phyloP scores from a whole-genome alignment of 2,888 invertebrate species.

The Cephus rjabovi region DNA sequence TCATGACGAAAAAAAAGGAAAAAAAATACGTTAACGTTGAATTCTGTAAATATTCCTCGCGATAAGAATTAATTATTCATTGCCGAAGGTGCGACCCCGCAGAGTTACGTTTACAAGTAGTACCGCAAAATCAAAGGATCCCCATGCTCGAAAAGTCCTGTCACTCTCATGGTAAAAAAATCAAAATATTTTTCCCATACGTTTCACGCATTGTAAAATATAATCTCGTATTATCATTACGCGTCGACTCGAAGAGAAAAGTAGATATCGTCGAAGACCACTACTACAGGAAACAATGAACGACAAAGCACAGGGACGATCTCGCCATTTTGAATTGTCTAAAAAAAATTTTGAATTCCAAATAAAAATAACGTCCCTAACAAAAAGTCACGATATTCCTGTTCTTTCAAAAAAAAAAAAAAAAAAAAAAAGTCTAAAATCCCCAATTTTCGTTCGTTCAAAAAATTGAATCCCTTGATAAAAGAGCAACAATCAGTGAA shows the following conservation, averaged over 20 bases:
- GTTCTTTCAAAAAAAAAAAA: background rate
- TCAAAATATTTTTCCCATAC: background rate
- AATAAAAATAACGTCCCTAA: background rate
- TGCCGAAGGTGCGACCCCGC: conserved; percentile 48
- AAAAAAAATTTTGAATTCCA: background rate
- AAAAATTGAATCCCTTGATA: background rate
- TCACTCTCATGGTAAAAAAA: fast-evolving
- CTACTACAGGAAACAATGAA: background rate
- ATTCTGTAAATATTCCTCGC: conserved; percentile 46
- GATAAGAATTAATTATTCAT: conserved; percentile 47
- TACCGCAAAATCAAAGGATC: background rate
- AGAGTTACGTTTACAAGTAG: background rate
- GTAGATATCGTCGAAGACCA: background rate
- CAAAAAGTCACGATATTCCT: background rate
- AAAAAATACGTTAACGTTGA: conserved; percentile 7
- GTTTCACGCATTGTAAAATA: background rate
- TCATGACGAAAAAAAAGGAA: background rate
- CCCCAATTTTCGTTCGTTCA: background rate
- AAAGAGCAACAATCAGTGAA: background rate
- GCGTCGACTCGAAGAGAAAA: background rate
- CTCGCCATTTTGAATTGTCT: background rate
- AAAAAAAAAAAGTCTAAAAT: background rate
- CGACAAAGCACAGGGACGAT: background rate
- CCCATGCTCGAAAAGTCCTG: background rate
- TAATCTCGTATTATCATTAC: too few relatives aligned